Conservation (phyloP, 1,140 invertebrate genomes). For the Drosophila littoralis region DNA sequence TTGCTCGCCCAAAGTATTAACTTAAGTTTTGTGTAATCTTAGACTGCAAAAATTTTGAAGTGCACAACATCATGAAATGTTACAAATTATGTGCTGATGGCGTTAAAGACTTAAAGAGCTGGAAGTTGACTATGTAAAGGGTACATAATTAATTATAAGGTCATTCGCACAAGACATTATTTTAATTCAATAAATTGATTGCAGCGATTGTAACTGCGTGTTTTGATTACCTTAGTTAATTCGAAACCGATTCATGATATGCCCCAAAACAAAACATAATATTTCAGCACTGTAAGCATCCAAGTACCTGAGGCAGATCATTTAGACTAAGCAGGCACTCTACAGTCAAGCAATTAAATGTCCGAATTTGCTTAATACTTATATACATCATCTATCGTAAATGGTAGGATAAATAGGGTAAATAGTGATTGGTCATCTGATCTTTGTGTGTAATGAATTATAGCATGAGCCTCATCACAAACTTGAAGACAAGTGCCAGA, state of each 20-base stretch:
- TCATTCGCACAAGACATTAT: slow-evolving; percentile 32
- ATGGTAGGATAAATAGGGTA: no score
- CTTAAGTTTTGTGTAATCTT: slow-evolving; percentile 48
- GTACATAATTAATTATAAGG: slow-evolving; percentile 15
- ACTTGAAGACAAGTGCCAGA: no score
- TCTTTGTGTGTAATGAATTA: no score
- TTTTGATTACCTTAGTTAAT: slow-evolving; percentile 17
- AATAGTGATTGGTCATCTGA: no score
- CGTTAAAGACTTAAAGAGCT: neutral
- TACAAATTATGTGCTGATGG: slow-evolving; percentile 33
- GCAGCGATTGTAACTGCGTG: slow-evolving; percentile 1
- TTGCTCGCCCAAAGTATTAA: neutral
- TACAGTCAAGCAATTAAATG: neutral
- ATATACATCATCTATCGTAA: neutral
- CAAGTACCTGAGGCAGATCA: neutral
- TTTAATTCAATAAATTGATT: slow-evolving; percentile 19
- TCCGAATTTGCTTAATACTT: neutral
- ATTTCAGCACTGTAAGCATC: neutral
- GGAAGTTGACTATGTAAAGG: neutral
- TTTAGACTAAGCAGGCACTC: neutral
- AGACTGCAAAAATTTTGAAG: slow-evolving; percentile 52
- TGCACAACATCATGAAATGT: slow-evolving; percentile 35
- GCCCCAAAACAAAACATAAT: neutral
- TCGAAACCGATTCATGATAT: slow-evolving; percentile 19
- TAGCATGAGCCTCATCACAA: no score